Conservation (phyloP, 2,797 vertebrate genomes). For the Leucoraja ocellata region DNA sequence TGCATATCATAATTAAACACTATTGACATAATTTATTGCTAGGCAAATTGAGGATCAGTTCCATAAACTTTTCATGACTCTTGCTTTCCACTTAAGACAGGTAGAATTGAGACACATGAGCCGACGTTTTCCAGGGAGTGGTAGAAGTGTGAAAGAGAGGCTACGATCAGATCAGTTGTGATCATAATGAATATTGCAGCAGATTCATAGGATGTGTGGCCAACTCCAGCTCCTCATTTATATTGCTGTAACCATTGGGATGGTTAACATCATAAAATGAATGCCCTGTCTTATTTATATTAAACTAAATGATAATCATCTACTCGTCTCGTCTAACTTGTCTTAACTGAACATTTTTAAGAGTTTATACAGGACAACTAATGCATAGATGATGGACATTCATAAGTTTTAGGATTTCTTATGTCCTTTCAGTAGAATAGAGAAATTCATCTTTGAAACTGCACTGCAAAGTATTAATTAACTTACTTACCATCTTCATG, state of each 20-base stretch:
- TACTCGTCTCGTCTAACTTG: neutral
- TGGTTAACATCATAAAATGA: neutral
- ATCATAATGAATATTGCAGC: too few species aligned
- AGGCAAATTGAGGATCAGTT: too few species aligned
- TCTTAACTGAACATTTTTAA: neutral
- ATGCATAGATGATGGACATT: neutral
- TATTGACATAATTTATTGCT: too few species aligned
- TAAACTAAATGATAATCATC: neutral
- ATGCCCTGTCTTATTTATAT: neutral
- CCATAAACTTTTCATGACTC: too few species aligned
- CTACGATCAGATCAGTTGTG: too few species aligned
- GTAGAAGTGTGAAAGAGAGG: too few species aligned
- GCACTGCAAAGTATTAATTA: neutral
- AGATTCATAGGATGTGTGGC: too few species aligned
- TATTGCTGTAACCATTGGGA: neutral
- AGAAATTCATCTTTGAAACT: neutral
- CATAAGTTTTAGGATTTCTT: neutral
- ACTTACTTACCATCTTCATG: conserved; percentile 52
- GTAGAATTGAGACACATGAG: too few species aligned
- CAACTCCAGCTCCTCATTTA: too few species aligned
- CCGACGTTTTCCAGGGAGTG: too few species aligned
- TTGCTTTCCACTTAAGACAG: too few species aligned
- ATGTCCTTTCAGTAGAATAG: neutral
- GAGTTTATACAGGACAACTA: neutral
- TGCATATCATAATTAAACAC: too few species aligned